These are phyloP conservation scores for Etheostoma spectabile DNA, from an alignment of 2,113 vertebrate species.

Conservation along the genomic window DNA sequence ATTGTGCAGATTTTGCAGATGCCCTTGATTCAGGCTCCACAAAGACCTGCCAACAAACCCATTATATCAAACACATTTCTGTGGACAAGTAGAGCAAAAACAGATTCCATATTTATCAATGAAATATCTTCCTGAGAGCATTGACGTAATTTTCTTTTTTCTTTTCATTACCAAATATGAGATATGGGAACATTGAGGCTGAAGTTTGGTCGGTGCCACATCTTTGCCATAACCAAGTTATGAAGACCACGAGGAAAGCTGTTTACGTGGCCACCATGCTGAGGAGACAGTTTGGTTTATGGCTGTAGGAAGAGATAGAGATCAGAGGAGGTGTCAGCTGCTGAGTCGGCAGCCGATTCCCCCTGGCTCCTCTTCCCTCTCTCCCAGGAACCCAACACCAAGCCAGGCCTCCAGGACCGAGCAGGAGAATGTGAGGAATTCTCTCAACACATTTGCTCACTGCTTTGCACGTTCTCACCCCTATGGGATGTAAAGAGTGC, in stretches of 20 bases:
- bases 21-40: background rate
- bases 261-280: conserved; percentile 69
- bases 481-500: conserved; percentile 70
- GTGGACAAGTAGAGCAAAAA: background rate
- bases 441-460: conserved; percentile 79
- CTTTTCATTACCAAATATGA: background rate
- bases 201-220: conserved; percentile 3
- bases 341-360: conserved; percentile 77
- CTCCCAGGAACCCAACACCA: conserved; percentile 83
- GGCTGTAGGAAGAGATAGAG: conserved; percentile 76
- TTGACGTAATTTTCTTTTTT: background rate
- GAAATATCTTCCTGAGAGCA: background rate
- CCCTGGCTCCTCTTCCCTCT: conserved; percentile 76
- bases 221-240: conserved; percentile 1
- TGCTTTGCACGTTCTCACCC: conserved; percentile 82
- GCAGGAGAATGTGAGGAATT: conserved; percentile 81
- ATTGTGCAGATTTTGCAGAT: conserved; percentile 5
- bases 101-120: background rate
- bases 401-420: conserved; percentile 71
- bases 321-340: conserved; percentile 83
- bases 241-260: conserved; percentile 47
- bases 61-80: background rate
- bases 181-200: background rate
- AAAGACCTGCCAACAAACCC: conserved; percentile 5
- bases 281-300: conserved; percentile 77